Evolutionary conservation across 2,797 vertebrate genomes (phyloP), one percentile per base, ranked within the genome.

Genomic region (Moxostoma hubbsi): DNA sequence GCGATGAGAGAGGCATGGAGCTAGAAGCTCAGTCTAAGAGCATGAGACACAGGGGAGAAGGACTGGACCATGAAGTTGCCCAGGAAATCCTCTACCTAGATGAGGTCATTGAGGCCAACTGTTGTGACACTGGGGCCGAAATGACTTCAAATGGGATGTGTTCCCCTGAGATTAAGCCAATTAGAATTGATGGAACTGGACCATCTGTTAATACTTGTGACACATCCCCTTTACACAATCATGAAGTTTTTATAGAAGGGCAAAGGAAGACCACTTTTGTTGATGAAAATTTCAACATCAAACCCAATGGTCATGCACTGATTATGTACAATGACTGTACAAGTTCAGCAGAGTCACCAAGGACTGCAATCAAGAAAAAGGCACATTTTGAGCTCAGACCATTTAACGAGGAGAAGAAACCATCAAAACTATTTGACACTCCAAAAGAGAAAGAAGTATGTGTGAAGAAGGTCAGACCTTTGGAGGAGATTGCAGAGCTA

Each of bases 31-130:
- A 95, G 90, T 81, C 77, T 73, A 93, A 96, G 88, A 94, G 89
- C 84, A 85, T 93, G 71, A 92, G 92, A 73, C 92, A 94, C 53
- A 93, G 89, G 82, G 93, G 91, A 0, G 95, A 96, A 81, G 92
- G 90, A 53, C 83, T 96, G 73, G 97, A 98, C 83, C 95, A 90
- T 11, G 97, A 98, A 51, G 95, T 96, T 83, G 94, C 94, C 88
- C 93, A 96, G 93, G 97, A 99, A 92, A 98, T 98, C 86, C 91
- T 93, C 47, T 98, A 98, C 90, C 89, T 98, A 88, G 97, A 99
- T 81, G 96, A 99, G 90, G 97, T 98, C 45, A 89, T 98, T 73
- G 97, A 98, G 64, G 97, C 96, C 87, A 96, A 94, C 81, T 94
- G 94, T 84, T 95, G 93, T 0, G 94, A 96, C 76, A 89, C 85